phyloP scores from a whole-genome alignment of 2,888 invertebrate species.

The Epinotia brunnichana region DNA sequence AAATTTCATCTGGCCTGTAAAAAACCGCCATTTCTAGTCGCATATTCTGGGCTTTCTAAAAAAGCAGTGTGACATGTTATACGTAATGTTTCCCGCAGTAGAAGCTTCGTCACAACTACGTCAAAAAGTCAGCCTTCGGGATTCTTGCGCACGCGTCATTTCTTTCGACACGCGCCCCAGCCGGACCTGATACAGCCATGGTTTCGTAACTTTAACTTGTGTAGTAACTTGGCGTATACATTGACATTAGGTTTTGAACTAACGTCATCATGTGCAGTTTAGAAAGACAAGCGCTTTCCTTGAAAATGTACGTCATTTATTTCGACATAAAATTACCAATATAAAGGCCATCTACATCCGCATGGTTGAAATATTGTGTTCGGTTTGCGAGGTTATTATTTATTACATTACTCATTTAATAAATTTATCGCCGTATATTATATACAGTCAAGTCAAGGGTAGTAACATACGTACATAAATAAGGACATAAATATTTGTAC shows the following conservation, averaged over 20 bases:
- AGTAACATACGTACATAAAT: too few relatives aligned
- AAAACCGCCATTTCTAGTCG: too few relatives aligned
- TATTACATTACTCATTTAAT: too few relatives aligned
- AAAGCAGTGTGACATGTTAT: not conserved
- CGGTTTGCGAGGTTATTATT: too few relatives aligned
- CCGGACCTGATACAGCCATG: conserved; percentile 4
- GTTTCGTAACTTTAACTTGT: conserved; percentile 19
- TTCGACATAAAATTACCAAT: conserved; percentile 21
- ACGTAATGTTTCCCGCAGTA: not conserved
- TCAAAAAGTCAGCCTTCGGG: conserved; percentile 22
- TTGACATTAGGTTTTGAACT: not conserved
- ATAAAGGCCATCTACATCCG: conserved; percentile 9
- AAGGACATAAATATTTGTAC: too few relatives aligned
- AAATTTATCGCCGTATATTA: not conserved
- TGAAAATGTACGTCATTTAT: conserved; percentile 29
- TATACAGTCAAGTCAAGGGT: too few relatives aligned
- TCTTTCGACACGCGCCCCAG: conserved; percentile 29
- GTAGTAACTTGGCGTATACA: conserved; percentile 7
- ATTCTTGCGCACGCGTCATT: conserved; percentile 18
- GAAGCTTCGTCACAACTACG: conserved; percentile 17
- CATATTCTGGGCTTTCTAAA: too few relatives aligned
- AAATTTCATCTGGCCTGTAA: too few relatives aligned
- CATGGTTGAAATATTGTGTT: not conserved
- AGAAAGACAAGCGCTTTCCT: not conserved
- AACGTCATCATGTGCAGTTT: not conserved